Percentiles rank a stretch among this genome's conserved stretches.
These are phyloP conservation scores for Tachuris rubrigastra DNA, from an alignment of 2,113 vertebrate genomes.

Conservation along the genomic window DNA sequence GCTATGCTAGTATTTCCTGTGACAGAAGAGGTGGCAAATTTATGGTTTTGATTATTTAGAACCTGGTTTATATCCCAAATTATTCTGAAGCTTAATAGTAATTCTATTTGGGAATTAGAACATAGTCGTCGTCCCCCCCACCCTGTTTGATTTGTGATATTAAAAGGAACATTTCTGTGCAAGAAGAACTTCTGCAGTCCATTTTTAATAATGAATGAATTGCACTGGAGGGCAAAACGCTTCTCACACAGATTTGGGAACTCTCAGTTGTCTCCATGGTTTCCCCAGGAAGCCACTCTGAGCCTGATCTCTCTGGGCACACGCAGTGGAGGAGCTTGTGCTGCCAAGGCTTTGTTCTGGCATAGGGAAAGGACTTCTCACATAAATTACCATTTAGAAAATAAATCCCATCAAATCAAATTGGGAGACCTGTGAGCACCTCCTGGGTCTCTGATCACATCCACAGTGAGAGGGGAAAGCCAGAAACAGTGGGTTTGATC, in stretches of 20 bases:
- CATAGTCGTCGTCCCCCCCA: rapidly evolving
- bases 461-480: background rate
- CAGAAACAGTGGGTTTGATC: background rate
- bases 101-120: background rate
- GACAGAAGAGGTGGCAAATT: background rate
- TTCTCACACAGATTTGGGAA: background rate
- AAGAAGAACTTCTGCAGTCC: background rate
- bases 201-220: background rate
- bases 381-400: background rate
- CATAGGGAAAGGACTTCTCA: background rate
- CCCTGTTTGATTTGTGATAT: background rate
- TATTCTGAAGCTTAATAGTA: background rate
- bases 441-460: background rate
- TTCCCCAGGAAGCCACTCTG: background rate
- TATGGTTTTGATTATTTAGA: background rate
- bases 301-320: background rate
- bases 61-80: background rate
- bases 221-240: background rate
- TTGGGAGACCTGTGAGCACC: background rate
- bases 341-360: background rate
- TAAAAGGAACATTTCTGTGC: background rate
- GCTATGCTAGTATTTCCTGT: background rate
- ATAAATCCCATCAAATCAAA: background rate
- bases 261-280: background rate
- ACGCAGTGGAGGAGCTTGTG: background rate